Evolutionary conservation across 2,888 invertebrate genomes (phyloP).

Genomic region (Achlya flavicornis): DNA sequence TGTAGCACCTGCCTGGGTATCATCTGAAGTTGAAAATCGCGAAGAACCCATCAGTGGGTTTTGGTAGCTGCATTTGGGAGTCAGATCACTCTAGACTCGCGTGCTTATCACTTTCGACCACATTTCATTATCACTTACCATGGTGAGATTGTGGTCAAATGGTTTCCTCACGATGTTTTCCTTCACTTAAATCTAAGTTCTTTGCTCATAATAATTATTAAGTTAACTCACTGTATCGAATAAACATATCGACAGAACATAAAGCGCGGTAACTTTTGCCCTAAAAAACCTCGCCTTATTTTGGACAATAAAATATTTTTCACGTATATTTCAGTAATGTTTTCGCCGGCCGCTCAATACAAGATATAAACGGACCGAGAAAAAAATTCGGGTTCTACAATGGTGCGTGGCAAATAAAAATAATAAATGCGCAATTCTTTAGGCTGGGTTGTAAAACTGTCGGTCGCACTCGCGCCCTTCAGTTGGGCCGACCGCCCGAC

Average conservation of each 20-base stretch:
- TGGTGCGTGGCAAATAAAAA: constrained; percentile 74
- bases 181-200: too few species aligned
- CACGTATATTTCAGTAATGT: constrained; percentile 6
- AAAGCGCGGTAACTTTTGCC: background rate
- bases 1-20: too few species aligned
- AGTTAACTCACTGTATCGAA: background rate
- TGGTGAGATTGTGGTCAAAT: too few species aligned
- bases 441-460: constrained; percentile 78
- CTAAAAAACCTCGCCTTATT: background rate
- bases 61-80: too few species aligned
- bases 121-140: too few species aligned
- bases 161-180: too few species aligned
- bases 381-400: constrained; percentile 59
- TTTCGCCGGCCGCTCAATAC: constrained; percentile 45
- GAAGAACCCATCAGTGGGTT: too few species aligned
- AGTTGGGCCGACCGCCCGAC: constrained; percentile 47
- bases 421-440: constrained; percentile 82
- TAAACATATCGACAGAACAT: background rate
- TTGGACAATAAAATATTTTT: constrained; percentile 6
- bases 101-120: too few species aligned
- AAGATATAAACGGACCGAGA: constrained; percentile 63
- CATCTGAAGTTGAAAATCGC: too few species aligned
- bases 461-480: constrained; percentile 70
- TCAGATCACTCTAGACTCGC: too few species aligned
- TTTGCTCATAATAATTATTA: too few species aligned